A percentile compares a stretch with the other conserved stretches of the same genome.
These are phyloP conservation scores for Lepus europaeus DNA, from an alignment of 2,113 vertebrate genomes.

Conservation along the genomic window DNA sequence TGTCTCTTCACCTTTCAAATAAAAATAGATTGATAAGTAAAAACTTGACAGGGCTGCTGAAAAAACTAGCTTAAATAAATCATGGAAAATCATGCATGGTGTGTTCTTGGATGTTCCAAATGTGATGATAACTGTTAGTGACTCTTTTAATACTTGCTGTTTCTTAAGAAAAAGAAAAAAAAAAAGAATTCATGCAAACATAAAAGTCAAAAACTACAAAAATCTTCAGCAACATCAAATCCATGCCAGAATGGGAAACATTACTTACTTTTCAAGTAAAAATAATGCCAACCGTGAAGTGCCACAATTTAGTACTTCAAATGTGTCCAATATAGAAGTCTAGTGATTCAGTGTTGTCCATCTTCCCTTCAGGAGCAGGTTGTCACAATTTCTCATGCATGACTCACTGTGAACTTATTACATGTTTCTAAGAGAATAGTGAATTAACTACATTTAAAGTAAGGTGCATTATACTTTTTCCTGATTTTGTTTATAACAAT, in stretches of 20 bases:
- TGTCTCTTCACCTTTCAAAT: too few species aligned
- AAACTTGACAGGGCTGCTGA: not conserved
- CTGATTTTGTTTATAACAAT: not conserved
- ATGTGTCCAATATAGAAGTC: not conserved
- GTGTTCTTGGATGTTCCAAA: not conserved
- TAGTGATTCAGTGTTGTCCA: not conserved
- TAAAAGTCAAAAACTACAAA: not conserved
- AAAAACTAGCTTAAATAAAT: not conserved
- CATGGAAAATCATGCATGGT: not conserved
- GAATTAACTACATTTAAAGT: not conserved
- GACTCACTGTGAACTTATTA: not conserved
- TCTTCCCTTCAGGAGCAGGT: not conserved
- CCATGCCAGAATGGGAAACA: not conserved
- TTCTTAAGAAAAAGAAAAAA: not conserved
- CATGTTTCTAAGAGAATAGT: not conserved
- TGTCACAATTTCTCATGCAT: not conserved
- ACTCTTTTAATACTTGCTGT: not conserved
- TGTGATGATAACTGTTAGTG: not conserved
- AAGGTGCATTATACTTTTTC: not conserved
- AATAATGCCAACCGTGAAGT: not conserved
- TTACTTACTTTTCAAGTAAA: not conserved
- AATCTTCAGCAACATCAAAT: not conserved
- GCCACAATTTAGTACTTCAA: not conserved
- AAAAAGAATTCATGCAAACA: not conserved
- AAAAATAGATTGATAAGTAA: not conserved